These are phyloP conservation scores for Ligdia adustata DNA, from an alignment of 2,888 invertebrate species.

Conservation along the genomic window DNA sequence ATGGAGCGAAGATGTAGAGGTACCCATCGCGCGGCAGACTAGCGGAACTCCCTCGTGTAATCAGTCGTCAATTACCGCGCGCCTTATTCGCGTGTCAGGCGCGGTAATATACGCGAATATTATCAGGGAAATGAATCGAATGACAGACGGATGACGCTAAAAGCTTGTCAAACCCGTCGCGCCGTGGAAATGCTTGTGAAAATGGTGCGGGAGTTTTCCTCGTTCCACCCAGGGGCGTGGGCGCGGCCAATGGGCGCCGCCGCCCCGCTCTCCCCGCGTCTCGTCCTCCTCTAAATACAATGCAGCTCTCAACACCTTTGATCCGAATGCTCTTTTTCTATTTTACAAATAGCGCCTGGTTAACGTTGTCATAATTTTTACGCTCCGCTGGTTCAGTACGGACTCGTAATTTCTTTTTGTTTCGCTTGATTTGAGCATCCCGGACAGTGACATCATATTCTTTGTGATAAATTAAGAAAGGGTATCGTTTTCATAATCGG, in stretches of 20 bases:
- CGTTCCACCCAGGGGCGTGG: constrained; percentile 70
- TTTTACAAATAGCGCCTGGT: constrained; percentile 36
- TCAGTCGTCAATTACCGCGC: constrained; percentile 58
- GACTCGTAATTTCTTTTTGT: constrained; percentile 27
- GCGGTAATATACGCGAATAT: constrained; percentile 43
- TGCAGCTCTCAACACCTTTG: constrained; percentile 40
- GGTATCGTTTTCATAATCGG: not conserved
- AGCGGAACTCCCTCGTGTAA: constrained; percentile 54
- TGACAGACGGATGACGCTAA: constrained; percentile 73
- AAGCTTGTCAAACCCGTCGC: constrained; percentile 73
- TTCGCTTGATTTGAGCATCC: constrained; percentile 6
- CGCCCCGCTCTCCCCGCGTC: constrained; percentile 50
- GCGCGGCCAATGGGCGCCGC: constrained; percentile 77
- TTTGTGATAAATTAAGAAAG: constrained; percentile 1
- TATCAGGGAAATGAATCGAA: constrained; percentile 55
- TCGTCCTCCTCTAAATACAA: constrained; percentile 53
- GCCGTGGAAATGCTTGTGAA: constrained; percentile 60
- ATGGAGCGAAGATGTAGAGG: constrained; percentile 14
- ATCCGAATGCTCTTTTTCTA: constrained; percentile 35
- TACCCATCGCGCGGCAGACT: constrained; percentile 36
- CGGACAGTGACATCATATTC: not conserved
- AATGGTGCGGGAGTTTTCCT: constrained; percentile 51
- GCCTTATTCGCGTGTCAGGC: constrained; percentile 53
- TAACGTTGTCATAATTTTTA: constrained; percentile 38
- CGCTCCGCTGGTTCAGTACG: constrained; percentile 31